Conservation (phyloP, 2,888 invertebrate species). For the Protonemura montana region DNA sequence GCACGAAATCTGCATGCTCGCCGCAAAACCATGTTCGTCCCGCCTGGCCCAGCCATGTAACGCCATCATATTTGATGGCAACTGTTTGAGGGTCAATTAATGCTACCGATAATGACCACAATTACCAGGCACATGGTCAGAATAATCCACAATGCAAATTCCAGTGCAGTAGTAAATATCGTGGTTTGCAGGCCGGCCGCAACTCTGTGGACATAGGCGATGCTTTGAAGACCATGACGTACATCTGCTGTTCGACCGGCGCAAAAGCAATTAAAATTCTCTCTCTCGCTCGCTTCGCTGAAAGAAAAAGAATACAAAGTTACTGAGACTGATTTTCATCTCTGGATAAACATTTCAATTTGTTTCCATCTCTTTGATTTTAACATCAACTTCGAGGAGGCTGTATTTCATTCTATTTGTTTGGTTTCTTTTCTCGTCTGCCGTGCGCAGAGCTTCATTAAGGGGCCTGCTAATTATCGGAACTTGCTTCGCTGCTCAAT, state of each 20-base stretch:
- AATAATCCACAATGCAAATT: background rate
- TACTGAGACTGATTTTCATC: background rate
- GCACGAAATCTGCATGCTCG: background rate
- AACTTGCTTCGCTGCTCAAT: constrained; percentile 8
- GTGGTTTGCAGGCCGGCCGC: background rate
- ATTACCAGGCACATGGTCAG: background rate
- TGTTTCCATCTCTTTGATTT: constrained; percentile 25
- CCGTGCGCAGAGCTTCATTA: background rate
- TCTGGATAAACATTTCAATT: constrained; percentile 32
- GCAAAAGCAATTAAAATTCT: constrained; percentile 13
- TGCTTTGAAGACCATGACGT: background rate
- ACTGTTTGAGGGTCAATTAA: background rate
- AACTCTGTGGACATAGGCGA: background rate
- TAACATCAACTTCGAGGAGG: background rate
- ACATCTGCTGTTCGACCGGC: background rate
- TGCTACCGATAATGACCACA: background rate
- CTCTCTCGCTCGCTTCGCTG: background rate
- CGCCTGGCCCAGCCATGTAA: background rate
- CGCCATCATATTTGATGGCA: background rate
- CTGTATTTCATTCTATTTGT: constrained; percentile 17
- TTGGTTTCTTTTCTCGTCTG: background rate
- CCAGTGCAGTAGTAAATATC: background rate
- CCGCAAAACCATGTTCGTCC: background rate
- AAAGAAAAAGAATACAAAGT: background rate
- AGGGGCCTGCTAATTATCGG: constrained; percentile 22